Base-by-base conservation (phyloP, 2,113 vertebrate genomes). In the Carettochelys insculpta region DNA sequence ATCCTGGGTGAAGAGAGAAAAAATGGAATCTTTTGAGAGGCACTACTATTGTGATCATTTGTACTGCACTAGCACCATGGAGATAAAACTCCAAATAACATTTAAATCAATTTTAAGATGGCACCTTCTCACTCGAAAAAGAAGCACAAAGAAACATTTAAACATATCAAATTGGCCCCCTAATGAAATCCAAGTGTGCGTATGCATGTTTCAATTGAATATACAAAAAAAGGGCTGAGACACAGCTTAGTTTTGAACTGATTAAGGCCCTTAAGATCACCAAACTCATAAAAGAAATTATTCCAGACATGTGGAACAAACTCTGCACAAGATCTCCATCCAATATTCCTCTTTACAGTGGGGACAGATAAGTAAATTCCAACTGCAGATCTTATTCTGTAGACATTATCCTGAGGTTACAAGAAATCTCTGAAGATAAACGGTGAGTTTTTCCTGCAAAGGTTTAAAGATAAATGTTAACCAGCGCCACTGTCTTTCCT, bases 361-460 rank as follows among this genome's bases (percentile, higher is more conserved):
- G 34, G 41, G 81, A 85, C 25, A 89, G 34, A 45, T 68, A 87
- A 89, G 71, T 86, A 92, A 87, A 92, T 95, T 94, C 48, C 88
- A 83, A 41, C 38, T 56, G 34, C 6, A 43, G 71, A 86, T 76
- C 19, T 76, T 50, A 31, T 5, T 17, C 25, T 83, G 24, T 61
- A 88, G 65, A 52, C 19, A 14, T 81, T 87, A 77, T 53, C 29
- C 56, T 50, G 22, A 82, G 50, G 58, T 93, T 90, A 65, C 29
- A n/a, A 82, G 34, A 83, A 92, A 88, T 58, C 41, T 54, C 47
- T 77, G 88, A 90, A 82, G 27, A 68, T 14, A 83, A 56, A 76
- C 3, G 4, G 8, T 65, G 81, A 31, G 12, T 76, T 73, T 47
- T 85, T 86, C 45, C 41, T 75, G 75, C 11, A 31, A 47, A 47